Evolutionary conservation across 2,888 invertebrate genomes (phyloP).

Genomic region (Drosophila nr. perissopoda): DNA sequence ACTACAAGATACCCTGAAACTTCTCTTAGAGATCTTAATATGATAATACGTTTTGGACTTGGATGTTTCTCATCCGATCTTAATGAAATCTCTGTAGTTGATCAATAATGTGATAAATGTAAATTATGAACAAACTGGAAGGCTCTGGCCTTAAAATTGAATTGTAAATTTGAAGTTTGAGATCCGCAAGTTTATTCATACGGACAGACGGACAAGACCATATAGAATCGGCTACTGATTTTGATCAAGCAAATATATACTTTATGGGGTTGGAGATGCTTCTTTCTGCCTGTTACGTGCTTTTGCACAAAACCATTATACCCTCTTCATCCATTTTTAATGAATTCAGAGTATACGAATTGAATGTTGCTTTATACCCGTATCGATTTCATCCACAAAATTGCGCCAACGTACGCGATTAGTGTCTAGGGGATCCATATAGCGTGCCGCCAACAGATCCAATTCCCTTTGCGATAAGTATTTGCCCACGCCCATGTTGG

Average conservation of each 20-base stretch:
- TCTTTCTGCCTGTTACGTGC: not conserved
- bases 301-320: not conserved
- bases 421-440: slow-evolving; percentile 89
- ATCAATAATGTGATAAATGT: not conserved
- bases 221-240: not conserved
- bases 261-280: not conserved
- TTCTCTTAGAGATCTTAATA: not conserved
- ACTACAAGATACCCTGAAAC: not conserved
- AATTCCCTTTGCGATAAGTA: slow-evolving; percentile 88
- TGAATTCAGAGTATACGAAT: not conserved
- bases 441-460: slow-evolving; percentile 88
- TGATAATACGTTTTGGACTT: not conserved
- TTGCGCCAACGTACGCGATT: slow-evolving; percentile 90
- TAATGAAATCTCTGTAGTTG: not conserved
- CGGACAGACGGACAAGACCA: not conserved
- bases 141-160: not conserved
- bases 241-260: not conserved
- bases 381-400: slow-evolving; percentile 92
- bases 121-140: not conserved
- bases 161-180: not conserved
- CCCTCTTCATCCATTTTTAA: not conserved
- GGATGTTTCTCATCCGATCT: not conserved
- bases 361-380: slow-evolving; percentile 85
- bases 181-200: not conserved
- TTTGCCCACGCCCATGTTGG: slow-evolving; percentile 88